Percentiles rank a stretch among this genome's conserved stretches.
Conservation (phyloP, 2,888 invertebrate genomes). For the Drosophila longiperda region DNA sequence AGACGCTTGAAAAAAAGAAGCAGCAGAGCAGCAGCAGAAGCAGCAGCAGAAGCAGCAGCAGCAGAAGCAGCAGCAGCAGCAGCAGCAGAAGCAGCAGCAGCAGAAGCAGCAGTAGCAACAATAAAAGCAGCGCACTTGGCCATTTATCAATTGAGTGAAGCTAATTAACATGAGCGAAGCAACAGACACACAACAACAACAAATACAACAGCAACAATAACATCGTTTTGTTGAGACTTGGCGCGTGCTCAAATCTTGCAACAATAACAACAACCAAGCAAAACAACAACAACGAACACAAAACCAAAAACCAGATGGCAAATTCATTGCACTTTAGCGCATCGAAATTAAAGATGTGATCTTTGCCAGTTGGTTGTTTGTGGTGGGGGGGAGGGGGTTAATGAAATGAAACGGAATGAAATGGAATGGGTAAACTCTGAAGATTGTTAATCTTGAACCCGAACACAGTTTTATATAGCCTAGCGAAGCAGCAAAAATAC, state of each 20-base stretch:
- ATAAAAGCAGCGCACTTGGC: conserved; percentile 31
- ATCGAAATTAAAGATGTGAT: conserved; percentile 21
- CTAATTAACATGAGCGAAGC: conserved; percentile 50
- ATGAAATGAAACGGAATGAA: conserved; percentile 15
- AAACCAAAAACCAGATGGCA: conserved; percentile 23
- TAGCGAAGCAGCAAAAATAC: not conserved
- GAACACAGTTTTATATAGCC: conserved; percentile 27
- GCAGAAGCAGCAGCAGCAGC: conserved; percentile 7
- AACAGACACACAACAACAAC: conserved; percentile 9
- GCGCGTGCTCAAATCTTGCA: conserved; percentile 51
- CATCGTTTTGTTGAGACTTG: conserved; percentile 25
- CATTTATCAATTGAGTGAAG: conserved; percentile 61
- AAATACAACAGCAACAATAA: not conserved
- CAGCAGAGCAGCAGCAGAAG: conserved; percentile 4
- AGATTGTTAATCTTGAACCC: conserved; percentile 5
- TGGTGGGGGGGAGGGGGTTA: not conserved
- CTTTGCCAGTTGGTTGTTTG: no score
- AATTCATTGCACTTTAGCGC: conserved; percentile 44
- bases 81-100: conserved; percentile 4
- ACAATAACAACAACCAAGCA: conserved; percentile 10
- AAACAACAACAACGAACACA: conserved; percentile 16
- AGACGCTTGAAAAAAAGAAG: conserved; percentile 5
- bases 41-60: conserved; percentile 16
- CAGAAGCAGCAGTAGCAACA: conserved; percentile 13
- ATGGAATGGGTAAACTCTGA: conserved; percentile 3